A percentile compares a stretch with the other conserved stretches of the same genome.
Evolutionary conservation across 2,113 vertebrate genomes (phyloP).

Genomic region (Gavia stellata): DNA sequence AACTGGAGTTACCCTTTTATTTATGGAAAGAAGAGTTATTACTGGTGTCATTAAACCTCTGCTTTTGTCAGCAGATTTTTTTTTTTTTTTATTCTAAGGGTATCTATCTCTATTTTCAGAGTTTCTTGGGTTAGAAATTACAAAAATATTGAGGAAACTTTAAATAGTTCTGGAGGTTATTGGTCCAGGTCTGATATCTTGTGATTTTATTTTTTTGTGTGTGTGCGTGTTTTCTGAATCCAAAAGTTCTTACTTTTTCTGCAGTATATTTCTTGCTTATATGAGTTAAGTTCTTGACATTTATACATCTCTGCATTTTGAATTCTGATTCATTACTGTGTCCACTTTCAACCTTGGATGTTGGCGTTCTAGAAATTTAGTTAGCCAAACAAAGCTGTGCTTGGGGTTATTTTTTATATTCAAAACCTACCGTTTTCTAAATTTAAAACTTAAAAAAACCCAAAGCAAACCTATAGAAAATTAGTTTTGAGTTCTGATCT

Average conservation of each 20-base stretch:
- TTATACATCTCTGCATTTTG: neutral
- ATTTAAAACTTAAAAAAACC: neutral
- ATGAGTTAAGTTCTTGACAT: neutral
- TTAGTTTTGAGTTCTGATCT: neutral
- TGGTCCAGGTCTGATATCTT: neutral
- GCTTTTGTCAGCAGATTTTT: neutral
- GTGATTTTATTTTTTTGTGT: neutral
- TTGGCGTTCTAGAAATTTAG: neutral
- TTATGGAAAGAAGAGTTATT: neutral
- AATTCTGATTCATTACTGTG: neutral
- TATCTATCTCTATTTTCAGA: neutral
- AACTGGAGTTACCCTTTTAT: neutral
- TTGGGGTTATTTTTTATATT: neutral
- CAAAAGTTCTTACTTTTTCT: neutral
- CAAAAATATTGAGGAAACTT: neutral
- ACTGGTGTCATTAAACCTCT: neutral
- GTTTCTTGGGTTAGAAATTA: neutral
- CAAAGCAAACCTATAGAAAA: neutral
- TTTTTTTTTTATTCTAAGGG: neutral
- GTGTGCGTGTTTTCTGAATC: neutral
- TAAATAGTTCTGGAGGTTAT: neutral
- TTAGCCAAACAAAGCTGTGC: neutral
- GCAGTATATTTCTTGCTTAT: neutral
- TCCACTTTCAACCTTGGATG: neutral
- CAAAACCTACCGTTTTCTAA: neutral